Evolutionary conservation across 2,113 vertebrate genomes (phyloP).

Genomic region (Tinamus guttatus): DNA sequence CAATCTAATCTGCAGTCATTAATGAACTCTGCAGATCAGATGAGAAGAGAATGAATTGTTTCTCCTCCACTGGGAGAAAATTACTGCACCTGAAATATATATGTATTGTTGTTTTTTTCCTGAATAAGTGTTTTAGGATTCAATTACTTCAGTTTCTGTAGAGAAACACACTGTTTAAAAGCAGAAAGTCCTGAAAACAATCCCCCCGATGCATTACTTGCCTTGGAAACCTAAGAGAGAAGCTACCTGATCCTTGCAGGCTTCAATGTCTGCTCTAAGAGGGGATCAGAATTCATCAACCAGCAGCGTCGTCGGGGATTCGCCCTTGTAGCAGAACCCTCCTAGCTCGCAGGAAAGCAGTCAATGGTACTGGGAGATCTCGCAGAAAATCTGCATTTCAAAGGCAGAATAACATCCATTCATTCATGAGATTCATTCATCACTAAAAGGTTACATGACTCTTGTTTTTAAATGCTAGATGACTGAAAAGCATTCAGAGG

Average conservation of each 20-base stretch:
- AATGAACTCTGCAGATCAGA: constrained; percentile 58
- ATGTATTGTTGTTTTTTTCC: not conserved
- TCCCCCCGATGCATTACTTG: constrained; percentile 26
- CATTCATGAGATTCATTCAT: not conserved
- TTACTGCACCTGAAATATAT: constrained; percentile 10
- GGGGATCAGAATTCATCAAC: not conserved
- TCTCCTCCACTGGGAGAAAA: constrained; percentile 56
- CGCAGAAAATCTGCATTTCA: not conserved
- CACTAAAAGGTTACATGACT: not conserved
- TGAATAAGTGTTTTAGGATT: constrained; percentile 50
- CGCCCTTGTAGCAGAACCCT: not conserved
- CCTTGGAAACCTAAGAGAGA: constrained; percentile 15
- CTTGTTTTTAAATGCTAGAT: not conserved
- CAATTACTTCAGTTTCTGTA: constrained; percentile 34
- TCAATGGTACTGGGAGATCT: not conserved
- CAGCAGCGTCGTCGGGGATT: not conserved
- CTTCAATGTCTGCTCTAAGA: not conserved
- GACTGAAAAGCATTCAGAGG: not conserved
- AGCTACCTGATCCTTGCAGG: constrained; percentile 37
- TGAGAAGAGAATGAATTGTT: constrained; percentile 40
- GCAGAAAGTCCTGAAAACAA: constrained; percentile 20
- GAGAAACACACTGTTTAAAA: constrained; percentile 36
- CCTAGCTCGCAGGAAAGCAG: not conserved
- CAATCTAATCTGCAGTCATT: constrained; percentile 39
- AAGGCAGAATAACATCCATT: not conserved